A percentile compares a stretch with the other conserved stretches of the same genome.
Evolutionary conservation across 1,140 invertebrate genomes (phyloP).

Genomic region (Cardiocondyla obscurior): DNA sequence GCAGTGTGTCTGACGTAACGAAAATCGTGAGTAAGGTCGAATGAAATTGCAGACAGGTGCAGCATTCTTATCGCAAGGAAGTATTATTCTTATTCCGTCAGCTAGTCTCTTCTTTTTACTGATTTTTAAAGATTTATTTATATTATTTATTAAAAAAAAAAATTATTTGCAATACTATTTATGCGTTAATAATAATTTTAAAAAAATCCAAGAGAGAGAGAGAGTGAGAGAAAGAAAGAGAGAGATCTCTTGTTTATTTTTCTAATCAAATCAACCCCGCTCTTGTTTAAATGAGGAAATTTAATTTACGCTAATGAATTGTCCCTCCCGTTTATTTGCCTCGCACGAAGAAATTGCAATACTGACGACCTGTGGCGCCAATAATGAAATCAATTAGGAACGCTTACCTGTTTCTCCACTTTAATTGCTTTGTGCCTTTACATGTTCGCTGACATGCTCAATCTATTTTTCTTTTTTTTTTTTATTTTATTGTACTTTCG

Average conservation of each 20-base stretch:
- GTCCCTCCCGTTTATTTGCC: background rate
- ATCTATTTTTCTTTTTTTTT: background rate
- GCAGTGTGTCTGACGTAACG: conserved; percentile 15
- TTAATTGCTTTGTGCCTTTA: background rate
- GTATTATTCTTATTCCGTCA: background rate
- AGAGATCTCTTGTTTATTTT: background rate
- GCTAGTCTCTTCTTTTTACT: background rate
- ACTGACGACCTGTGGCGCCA: background rate
- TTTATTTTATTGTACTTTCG: too few species aligned
- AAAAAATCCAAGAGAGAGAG: background rate
- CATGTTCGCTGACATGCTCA: background rate
- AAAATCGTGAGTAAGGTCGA: conserved; percentile 7
- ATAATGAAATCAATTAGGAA: conserved; percentile 10
- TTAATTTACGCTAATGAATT: background rate
- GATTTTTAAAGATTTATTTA: background rate
- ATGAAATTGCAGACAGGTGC: background rate
- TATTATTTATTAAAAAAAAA: background rate
- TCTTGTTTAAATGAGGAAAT: background rate
- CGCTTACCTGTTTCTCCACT: background rate
- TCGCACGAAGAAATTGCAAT: background rate
- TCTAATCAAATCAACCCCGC: background rate
- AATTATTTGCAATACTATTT: background rate
- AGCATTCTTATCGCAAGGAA: background rate
- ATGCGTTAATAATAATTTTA: background rate
- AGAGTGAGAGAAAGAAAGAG: too few species aligned